A percentile compares a stretch with the other conserved stretches of the same genome.
Evolutionary conservation across 2,797 vertebrate species (phyloP).

Genomic region (Neosilurus mollespiculum): DNA sequence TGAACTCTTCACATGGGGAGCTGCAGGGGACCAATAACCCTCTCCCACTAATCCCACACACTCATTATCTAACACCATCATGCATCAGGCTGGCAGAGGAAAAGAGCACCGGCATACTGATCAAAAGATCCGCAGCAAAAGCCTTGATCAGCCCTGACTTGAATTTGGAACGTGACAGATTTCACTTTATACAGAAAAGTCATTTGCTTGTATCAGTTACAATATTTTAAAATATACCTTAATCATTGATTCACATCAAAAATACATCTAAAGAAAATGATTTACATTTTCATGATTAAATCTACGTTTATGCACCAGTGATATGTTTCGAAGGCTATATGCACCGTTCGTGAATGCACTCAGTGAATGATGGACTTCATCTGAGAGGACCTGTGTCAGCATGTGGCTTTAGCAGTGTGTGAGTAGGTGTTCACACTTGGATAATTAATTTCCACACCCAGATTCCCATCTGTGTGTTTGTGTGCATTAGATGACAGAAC

Average conservation of each 20-base stretch:
- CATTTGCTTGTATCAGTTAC: neutral
- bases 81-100: slow-evolving; percentile 25
- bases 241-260: neutral
- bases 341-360: neutral
- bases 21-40: slow-evolving; percentile 40
- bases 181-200: slow-evolving; percentile 10
- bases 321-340: neutral
- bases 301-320: neutral
- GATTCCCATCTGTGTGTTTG: slow-evolving; percentile 49
- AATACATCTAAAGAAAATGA: neutral
- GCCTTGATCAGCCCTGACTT: slow-evolving; percentile 34
- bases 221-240: neutral
- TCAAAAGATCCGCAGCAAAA: slow-evolving; percentile 35
- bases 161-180: neutral
- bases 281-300: neutral
- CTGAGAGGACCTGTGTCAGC: slow-evolving; percentile 21
- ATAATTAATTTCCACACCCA: slow-evolving; percentile 59
- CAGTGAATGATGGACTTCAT: slow-evolving; percentile 37
- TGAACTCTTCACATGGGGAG: slow-evolving; percentile 30
- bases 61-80: slow-evolving; percentile 37
- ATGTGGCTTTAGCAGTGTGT: slow-evolving; percentile 28
- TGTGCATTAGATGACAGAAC: slow-evolving; percentile 40
- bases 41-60: slow-evolving; percentile 45
- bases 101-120: slow-evolving; percentile 36
- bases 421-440: slow-evolving; percentile 54